Evolutionary conservation across 2,797 vertebrate genomes (phyloP), one percentile per base, ranked within the genome.

Genomic region (Anguilla pacifica): DNA sequence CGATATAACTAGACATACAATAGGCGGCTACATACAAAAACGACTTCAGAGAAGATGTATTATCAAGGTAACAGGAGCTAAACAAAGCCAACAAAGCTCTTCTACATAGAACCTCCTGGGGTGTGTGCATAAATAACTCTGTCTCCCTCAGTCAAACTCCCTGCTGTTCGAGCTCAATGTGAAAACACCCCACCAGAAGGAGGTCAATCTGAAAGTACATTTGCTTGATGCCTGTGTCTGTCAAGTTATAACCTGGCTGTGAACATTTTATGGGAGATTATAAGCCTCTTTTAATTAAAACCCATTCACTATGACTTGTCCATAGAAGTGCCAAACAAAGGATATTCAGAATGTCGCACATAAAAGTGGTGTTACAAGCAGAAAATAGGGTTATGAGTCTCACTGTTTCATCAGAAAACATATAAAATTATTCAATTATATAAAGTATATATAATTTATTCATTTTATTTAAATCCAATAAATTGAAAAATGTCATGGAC

Each of bases 71-170:
- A 46, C 39, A 81, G 39, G 43, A 81, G 5, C 43, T 46, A 81
- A 49, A 25, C 35, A 81, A 81, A 81, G 77, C 17, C 77, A 81
- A 81, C 77, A 81, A 46, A 81, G 77, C 22, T 43, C 22, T 49
- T 81, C 43, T 46, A n/a, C 19, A n/a, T n/a, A 46, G 19, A 49
- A 43, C 77, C 22, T 81, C 77, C 77, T 25, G 77, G 39, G 22
- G 22, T n/a, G 17, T 49, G 77, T 49, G 77, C 39, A 81, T 49
- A 49, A 49, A 81, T 49, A 19, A 81, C 6, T 17, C 72, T 81
- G 39, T 81, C 77, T 46, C 39, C 6, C 22, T 81, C 72, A 77
- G 43, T 81, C 43, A 43, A 25, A 5, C 43, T 49, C 77, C 77
- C 77, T 49, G 77, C 77, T 46, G 77, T 49, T 43, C 43, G 22